phyloP scores from a whole-genome alignment of 2,113 vertebrate species.

The Orcinus orca region DNA sequence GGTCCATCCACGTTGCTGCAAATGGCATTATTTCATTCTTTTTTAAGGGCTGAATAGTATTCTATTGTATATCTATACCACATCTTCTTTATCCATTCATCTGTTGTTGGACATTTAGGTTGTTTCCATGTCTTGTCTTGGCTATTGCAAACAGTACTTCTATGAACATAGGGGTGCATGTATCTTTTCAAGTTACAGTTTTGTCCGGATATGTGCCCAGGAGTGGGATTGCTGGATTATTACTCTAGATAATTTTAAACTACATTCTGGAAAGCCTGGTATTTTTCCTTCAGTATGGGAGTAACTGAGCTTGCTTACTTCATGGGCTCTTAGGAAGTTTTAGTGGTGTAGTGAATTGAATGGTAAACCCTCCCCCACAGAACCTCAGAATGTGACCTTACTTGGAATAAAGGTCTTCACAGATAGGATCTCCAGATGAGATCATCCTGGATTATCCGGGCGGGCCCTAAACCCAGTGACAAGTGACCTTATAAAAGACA shows the following conservation, averaged over 20 bases:
- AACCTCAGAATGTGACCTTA: background rate
- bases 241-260: conserved; percentile 20
- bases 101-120: background rate
- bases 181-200: background rate
- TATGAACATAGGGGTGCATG: background rate
- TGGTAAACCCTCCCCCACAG: background rate
- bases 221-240: background rate
- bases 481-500: background rate
- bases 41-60: background rate
- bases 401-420: background rate
- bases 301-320: background rate
- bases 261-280: background rate
- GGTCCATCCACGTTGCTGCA: background rate
- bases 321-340: background rate
- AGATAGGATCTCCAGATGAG: background rate
- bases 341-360: background rate
- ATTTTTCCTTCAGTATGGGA: background rate
- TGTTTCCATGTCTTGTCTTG: background rate
- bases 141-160: background rate
- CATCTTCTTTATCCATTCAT: background rate
- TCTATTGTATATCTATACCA: background rate
- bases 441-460: background rate
- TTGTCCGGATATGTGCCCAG: background rate
- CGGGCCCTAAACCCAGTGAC: background rate
- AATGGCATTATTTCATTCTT: background rate